Evolutionary conservation across 2,888 invertebrate genomes (phyloP).

Genomic region (Orthosia incerta): DNA sequence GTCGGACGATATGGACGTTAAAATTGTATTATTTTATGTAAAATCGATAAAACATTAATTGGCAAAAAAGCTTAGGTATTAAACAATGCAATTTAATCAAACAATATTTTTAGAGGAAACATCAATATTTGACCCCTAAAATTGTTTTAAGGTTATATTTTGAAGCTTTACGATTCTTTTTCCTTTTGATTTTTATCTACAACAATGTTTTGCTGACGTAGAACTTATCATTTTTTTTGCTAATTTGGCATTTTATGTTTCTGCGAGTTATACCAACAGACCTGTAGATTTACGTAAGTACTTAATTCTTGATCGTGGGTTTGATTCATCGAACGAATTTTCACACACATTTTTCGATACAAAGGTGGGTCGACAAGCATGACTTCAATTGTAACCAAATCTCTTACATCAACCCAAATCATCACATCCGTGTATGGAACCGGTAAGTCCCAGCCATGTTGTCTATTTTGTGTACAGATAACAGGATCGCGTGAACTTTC

Average conservation of each 20-base stretch:
- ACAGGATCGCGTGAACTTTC: background rate
- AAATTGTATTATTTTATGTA: background rate
- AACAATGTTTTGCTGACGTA: background rate
- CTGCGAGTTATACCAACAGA: background rate
- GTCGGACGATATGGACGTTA: background rate
- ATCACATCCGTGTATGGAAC: slow-evolving; percentile 13
- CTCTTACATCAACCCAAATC: background rate
- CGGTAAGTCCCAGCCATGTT: background rate
- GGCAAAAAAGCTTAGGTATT: background rate
- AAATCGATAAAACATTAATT: background rate
- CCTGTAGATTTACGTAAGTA: background rate
- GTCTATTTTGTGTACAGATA: background rate
- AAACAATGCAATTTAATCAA: background rate
- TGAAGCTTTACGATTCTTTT: background rate
- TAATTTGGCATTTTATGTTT: background rate
- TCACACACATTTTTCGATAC: background rate
- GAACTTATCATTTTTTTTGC: background rate
- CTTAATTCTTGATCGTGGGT: background rate
- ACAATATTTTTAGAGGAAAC: background rate
- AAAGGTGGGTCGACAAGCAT: slow-evolving; percentile 10
- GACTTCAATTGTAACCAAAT: slow-evolving; percentile 5
- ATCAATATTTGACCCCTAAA: slow-evolving; percentile 9
- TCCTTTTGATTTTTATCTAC: background rate
- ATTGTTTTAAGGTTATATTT: slow-evolving; percentile 7
- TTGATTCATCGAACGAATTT: slow-evolving; percentile 13